These are phyloP conservation scores for Mormyrus proboscirostris DNA, from an alignment of 2,797 vertebrate genomes.

Conservation along the genomic window DNA sequence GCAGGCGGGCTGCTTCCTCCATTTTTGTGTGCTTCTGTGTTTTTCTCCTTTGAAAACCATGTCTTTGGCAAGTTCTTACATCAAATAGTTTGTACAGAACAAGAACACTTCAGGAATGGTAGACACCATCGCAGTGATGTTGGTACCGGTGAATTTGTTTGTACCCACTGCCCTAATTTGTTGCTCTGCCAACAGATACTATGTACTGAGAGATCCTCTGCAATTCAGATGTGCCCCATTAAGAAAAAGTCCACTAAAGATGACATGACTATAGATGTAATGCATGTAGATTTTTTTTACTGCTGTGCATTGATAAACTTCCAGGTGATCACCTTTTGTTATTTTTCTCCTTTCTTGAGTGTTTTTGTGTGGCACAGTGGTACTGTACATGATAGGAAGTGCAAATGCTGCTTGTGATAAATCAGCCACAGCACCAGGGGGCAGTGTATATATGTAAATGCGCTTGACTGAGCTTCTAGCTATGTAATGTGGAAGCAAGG, in stretches of 20 bases:
- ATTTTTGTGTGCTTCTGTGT: constrained; percentile 3
- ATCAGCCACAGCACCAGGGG: neutral
- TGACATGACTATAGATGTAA: neutral
- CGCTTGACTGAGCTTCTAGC: neutral
- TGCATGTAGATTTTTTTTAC: neutral
- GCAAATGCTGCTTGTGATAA: neutral
- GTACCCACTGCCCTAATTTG: neutral
- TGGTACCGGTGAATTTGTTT: neutral
- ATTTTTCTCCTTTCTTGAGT: neutral
- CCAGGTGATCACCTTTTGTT: neutral
- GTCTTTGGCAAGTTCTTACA: neutral
- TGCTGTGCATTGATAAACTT: neutral
- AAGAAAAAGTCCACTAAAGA: neutral
- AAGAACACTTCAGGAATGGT: neutral
- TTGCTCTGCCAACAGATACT: neutral
- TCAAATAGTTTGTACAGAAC: neutral
- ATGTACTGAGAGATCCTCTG: neutral
- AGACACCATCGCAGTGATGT: neutral
- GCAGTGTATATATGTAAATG: neutral
- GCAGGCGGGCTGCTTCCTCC: neutral
- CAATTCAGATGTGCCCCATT: neutral
- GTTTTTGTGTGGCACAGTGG: neutral
- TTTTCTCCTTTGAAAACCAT: constrained; percentile 9
- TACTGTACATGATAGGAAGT: neutral
- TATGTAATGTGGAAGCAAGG: neutral